Conservation (phyloP, 2,797 vertebrate genomes). For the Lophius americanus region DNA sequence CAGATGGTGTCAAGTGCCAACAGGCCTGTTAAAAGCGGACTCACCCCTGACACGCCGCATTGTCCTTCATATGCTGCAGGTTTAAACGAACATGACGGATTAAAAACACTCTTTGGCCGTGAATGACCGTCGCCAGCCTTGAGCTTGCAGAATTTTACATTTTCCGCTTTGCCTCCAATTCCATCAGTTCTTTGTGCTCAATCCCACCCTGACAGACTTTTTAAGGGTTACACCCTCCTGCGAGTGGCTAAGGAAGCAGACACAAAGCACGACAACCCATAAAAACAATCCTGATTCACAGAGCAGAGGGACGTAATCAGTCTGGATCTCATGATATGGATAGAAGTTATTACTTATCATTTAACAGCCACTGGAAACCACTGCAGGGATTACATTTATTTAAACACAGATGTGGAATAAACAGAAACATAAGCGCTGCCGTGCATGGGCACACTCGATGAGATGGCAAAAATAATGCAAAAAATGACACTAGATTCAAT, state of each 20-base stretch:
- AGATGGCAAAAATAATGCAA: neutral
- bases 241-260: slow-evolving; percentile 32
- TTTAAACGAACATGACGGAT: slow-evolving; percentile 11
- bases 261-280: slow-evolving; percentile 40
- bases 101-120: too few relatives aligned
- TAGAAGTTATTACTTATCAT: slow-evolving; percentile 60
- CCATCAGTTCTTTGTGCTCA: neutral
- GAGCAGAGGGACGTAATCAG: slow-evolving; percentile 49
- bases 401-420: slow-evolving; percentile 57
- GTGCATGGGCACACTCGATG: slow-evolving; percentile 22
- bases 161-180: neutral
- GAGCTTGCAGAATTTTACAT: neutral
- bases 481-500: neutral
- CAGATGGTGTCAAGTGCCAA: neutral
- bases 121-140: neutral
- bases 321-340: slow-evolving; percentile 53
- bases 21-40: neutral
- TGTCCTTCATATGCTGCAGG: slow-evolving; percentile 9
- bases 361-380: slow-evolving; percentile 55
- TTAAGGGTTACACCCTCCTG: slow-evolving; percentile 22
- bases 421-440: slow-evolving; percentile 54
- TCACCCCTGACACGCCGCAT: neutral
- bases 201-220: slow-evolving; percentile 31
- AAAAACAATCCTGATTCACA: slow-evolving; percentile 56
- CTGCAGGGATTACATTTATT: slow-evolving; percentile 49